These are phyloP conservation scores for Hemichromis elongatus DNA, from an alignment of 2,113 vertebrate genomes.

Conservation along the genomic window DNA sequence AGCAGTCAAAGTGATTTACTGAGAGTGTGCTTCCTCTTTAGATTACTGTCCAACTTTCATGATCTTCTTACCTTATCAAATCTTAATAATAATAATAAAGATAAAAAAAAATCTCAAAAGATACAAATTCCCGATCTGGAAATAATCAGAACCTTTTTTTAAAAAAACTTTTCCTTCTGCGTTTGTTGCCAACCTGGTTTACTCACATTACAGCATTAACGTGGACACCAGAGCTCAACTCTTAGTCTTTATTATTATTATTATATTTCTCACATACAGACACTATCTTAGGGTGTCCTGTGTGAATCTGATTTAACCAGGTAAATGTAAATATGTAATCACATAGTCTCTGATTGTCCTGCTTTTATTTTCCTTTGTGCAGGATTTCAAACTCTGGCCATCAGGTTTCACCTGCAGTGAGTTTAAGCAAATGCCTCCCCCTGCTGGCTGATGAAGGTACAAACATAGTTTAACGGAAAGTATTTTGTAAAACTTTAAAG, in stretches of 20 bases:
- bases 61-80: accelerated
- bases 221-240: neutral
- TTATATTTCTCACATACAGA: neutral
- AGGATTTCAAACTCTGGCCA: neutral
- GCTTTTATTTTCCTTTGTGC: neutral
- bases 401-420: neutral
- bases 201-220: neutral
- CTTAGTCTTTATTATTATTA: neutral
- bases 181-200: accelerated
- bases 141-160: neutral
- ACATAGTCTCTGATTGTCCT: neutral
- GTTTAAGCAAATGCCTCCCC: neutral
- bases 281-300: neutral
- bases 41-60: accelerated
- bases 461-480: neutral
- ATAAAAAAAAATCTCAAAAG: accelerated
- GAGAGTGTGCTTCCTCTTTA: accelerated
- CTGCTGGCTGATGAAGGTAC: neutral
- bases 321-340: accelerated
- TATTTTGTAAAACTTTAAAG: neutral
- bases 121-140: neutral
- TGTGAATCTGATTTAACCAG: too few relatives aligned
- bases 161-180: neutral
- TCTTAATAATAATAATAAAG: too few relatives aligned
- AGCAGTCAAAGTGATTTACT: neutral